These are phyloP conservation scores for Catocala fraxini DNA, from an alignment of 2,888 invertebrate genomes.

Conservation along the genomic window DNA sequence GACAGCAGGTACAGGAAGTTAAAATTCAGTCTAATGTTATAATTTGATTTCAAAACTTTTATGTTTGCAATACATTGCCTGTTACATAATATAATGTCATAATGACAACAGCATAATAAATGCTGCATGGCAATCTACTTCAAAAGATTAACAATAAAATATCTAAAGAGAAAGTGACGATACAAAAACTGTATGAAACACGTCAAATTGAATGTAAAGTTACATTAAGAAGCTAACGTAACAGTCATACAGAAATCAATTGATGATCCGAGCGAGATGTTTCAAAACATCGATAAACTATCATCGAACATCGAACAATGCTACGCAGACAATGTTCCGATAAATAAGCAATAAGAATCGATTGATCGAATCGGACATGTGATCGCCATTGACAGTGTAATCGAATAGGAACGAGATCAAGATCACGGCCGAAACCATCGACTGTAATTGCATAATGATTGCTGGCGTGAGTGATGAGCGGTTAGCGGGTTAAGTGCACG, in stretches of 20 bases:
- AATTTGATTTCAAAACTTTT: no score
- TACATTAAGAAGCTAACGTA: neutral
- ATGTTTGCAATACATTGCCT: no score
- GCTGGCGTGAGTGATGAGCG: conserved; percentile 41
- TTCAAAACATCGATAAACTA: conserved; percentile 44
- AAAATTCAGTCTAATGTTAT: no score
- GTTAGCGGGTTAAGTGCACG: conserved; percentile 21
- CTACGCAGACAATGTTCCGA: conserved; percentile 41
- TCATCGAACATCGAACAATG: conserved; percentile 46
- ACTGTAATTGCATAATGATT: conserved; percentile 54
- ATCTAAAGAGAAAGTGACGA: neutral
- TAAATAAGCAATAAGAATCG: conserved; percentile 50
- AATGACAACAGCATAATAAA: no score
- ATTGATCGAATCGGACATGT: conserved; percentile 56
- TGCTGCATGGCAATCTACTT: no score
- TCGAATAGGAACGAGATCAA: conserved; percentile 71
- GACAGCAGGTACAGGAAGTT: no score
- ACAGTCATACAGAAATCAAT: conserved; percentile 5
- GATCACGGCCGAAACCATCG: conserved; percentile 71
- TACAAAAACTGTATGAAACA: neutral
- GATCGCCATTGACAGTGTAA: conserved; percentile 63
- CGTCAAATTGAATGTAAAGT: neutral
- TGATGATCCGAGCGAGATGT: conserved; percentile 22
- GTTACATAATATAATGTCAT: no score
- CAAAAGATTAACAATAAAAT: no score